Base-by-base conservation (phyloP, 2,797 vertebrate species). In the Apodemus agrarius region DNA sequence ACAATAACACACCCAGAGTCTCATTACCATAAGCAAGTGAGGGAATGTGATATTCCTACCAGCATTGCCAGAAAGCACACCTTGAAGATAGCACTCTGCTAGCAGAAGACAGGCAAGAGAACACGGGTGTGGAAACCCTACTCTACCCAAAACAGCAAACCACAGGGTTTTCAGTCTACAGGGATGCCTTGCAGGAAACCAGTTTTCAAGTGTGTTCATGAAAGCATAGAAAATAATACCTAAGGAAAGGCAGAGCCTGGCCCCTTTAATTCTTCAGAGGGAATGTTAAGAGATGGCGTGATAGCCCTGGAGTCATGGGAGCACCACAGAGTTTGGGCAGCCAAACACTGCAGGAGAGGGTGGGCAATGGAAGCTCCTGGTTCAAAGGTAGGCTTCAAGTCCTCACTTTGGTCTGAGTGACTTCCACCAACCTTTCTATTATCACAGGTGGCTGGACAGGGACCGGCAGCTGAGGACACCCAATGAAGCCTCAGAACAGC, bases 221-320 rank as follows among this genome's bases (percentile, higher is more conserved):
- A 29, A 74, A 11, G 54, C 59, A 61, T 26, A 89, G 16, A 84
- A 17, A 31, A 59, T 79, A 31, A 59, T 79, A 54, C 14, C 65
- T 65, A 31, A 67, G 52, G 57, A 34, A 14, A 34, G n/a, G 31
- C 40, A 17, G 6, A 37, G 26, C 17, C 9, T 29, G 14, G 61
- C 31, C 43, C 57, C 49, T 82, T 72, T 61, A 26, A 83, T 78
- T 81, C 88, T 95, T 76, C 59, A 90, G 54, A 83, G 21, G 24
- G 81, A 79, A 29, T 46, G 63, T 19, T 63, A 87, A 54, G 19
- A 40, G 63, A 63, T 69, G 37, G 16, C 54, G 80, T 29, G 26
- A 87, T 0, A 43, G 37, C 46, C 14, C 80, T 86, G 84, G 89
- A 95, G 75, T 31, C 81, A 72, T 0, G 22, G 22, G 29, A 72